Percentiles rank a stretch among this genome's conserved stretches.
phyloP scores from a whole-genome alignment of 2,797 vertebrate species.

The Salmo trutta region DNA sequence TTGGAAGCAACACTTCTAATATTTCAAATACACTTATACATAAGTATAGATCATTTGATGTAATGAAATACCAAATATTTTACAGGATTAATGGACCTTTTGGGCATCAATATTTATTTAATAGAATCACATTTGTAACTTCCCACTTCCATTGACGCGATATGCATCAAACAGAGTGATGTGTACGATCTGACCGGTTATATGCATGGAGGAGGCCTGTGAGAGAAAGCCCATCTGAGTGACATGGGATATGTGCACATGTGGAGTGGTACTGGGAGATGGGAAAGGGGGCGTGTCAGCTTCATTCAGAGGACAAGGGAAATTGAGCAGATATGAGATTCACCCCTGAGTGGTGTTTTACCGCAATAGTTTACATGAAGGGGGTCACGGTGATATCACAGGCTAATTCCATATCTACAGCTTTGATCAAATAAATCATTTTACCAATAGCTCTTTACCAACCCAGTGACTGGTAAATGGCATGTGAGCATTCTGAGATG shows the following conservation, averaged over 20 bases:
- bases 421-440: neutral
- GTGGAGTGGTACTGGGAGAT: slow-evolving; percentile 43
- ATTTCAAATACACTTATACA: neutral
- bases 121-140: neutral
- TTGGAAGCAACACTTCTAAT: neutral
- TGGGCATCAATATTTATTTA: neutral
- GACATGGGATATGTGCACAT: slow-evolving; percentile 65
- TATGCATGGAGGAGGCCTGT: slow-evolving; percentile 28
- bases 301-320: slow-evolving; percentile 55
- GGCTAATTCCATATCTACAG: neutral
- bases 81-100: no score
- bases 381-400: neutral
- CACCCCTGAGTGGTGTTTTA: slow-evolving; percentile 31
- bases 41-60: neutral
- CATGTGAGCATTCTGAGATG: neutral
- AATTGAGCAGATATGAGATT: slow-evolving; percentile 56
- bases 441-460: neutral
- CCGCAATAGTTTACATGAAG: neutral
- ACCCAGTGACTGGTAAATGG: neutral
- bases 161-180: slow-evolving; percentile 18
- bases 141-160: slow-evolving; percentile 23
- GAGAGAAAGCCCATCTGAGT: slow-evolving; percentile 54
- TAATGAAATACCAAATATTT: no score
- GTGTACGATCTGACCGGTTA: slow-evolving; percentile 32
- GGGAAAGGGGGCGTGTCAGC: slow-evolving; percentile 60